Percentiles rank a stretch among this genome's conserved stretches.
Evolutionary conservation across 2,888 invertebrate species (phyloP).

Genomic region (Yponomeuta plumbellus): DNA sequence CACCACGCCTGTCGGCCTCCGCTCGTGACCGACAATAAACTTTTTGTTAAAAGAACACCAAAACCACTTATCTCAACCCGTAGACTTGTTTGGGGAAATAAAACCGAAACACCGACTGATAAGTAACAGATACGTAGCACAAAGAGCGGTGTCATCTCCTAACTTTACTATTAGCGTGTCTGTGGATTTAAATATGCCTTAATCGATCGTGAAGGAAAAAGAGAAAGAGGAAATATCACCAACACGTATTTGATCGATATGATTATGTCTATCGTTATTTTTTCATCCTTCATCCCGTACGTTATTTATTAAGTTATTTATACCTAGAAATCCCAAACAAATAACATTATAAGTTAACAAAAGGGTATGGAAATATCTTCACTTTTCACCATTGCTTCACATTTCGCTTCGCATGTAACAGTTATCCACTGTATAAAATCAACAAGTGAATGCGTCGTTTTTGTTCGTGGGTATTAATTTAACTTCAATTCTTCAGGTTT

Average conservation of each 20-base stretch:
- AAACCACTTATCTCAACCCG: slow-evolving; percentile 16
- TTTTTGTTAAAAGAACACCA: slow-evolving; percentile 52
- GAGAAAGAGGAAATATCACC: too few relatives aligned
- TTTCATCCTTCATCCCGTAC: too few relatives aligned
- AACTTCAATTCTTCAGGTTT: not conserved
- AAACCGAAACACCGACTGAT: slow-evolving; percentile 14
- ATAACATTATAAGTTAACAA: too few relatives aligned
- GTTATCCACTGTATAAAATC: not conserved
- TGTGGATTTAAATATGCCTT: not conserved
- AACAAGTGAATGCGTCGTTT: not conserved
- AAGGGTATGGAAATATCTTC: too few relatives aligned
- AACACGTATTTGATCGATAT: too few relatives aligned
- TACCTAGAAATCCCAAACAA: too few relatives aligned
- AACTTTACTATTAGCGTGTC: not conserved
- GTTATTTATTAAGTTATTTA: too few relatives aligned
- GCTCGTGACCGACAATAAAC: slow-evolving; percentile 68
- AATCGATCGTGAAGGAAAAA: not conserved
- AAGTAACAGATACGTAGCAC: slow-evolving; percentile 13
- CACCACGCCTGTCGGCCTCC: slow-evolving; percentile 45
- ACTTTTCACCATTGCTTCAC: too few relatives aligned
- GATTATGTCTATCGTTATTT: too few relatives aligned
- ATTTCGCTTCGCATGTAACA: too few relatives aligned
- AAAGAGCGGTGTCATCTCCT: slow-evolving; percentile 9
- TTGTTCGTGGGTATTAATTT: not conserved
- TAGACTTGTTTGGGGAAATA: slow-evolving; percentile 15